Evolutionary conservation across 2,888 invertebrate species (phyloP).

Genomic region (Tipula unca): DNA sequence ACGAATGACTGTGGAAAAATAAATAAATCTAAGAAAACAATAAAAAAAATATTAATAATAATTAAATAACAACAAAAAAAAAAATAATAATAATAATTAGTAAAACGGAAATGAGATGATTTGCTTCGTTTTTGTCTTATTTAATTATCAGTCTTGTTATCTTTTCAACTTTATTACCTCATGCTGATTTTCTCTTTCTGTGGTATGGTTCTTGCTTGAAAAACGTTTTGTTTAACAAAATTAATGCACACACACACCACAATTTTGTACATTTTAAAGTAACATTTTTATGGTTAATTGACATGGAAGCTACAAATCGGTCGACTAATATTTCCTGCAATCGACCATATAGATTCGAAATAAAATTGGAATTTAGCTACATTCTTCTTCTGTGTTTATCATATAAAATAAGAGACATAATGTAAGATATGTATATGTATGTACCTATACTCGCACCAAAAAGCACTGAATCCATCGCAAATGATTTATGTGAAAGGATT

Average conservation of each 20-base stretch:
- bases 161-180: neutral
- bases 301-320: neutral
- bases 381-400: neutral
- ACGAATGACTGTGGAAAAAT: neutral
- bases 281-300: neutral
- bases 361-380: neutral
- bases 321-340: neutral
- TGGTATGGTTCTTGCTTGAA: neutral
- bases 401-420: neutral
- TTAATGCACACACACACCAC: neutral
- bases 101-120: constrained; percentile 9
- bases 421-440: too few species aligned
- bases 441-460: neutral
- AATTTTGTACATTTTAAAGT: neutral
- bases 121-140: neutral
- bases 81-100: constrained; percentile 19
- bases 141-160: constrained; percentile 14
- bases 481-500: constrained; percentile 8
- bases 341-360: neutral
- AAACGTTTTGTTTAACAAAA: neutral
- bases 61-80: neutral
- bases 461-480: neutral
- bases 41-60: neutral
- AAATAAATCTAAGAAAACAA: neutral
- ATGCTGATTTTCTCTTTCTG: neutral